phyloP scores from a whole-genome alignment of 2,888 invertebrate genomes.

The Macroteleia sp. region DNA sequence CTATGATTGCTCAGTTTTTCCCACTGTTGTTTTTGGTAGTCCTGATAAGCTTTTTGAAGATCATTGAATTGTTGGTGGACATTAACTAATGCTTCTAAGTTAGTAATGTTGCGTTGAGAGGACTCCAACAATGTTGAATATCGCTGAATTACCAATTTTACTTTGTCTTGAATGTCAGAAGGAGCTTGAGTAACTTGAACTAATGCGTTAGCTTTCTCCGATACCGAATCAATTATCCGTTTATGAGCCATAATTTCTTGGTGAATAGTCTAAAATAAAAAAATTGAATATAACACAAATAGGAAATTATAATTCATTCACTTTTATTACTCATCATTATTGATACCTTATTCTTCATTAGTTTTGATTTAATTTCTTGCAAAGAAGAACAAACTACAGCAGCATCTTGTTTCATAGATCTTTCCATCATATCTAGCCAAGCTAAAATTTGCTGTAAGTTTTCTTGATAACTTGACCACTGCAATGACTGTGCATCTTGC shows the following conservation, averaged over 20 bases:
- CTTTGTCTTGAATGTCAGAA: slow-evolving; percentile 87
- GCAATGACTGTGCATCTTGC: slow-evolving; percentile 92
- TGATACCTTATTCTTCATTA: slow-evolving; percentile 91
- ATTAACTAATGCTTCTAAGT: slow-evolving; percentile 90
- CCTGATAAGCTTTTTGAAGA: slow-evolving; percentile 93
- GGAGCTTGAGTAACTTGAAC: slow-evolving; percentile 86
- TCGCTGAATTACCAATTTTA: slow-evolving; percentile 90
- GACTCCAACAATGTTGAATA: slow-evolving; percentile 89
- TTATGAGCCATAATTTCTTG: slow-evolving; percentile 97
- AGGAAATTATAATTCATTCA: not conserved
- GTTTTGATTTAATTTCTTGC: slow-evolving; percentile 93
- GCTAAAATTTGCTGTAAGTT: slow-evolving; percentile 91
- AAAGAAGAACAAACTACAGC: slow-evolving; percentile 90
- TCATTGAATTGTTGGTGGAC: slow-evolving; percentile 94
- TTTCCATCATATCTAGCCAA: slow-evolving; percentile 95
- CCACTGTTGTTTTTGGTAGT: slow-evolving; percentile 95
- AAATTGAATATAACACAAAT: slow-evolving; percentile 7
- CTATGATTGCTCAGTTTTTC: slow-evolving; percentile 92
- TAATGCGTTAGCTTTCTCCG: slow-evolving; percentile 92
- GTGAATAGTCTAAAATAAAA: slow-evolving; percentile 86
- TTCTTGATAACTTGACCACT: slow-evolving; percentile 94
- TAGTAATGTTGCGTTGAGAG: slow-evolving; percentile 88
- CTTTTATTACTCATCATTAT: not conserved
- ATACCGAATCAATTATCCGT: slow-evolving; percentile 94
- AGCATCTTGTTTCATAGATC: slow-evolving; percentile 89